Evolutionary conservation across 2,113 vertebrate species (phyloP).

Genomic region (Pteruthius melanotis): DNA sequence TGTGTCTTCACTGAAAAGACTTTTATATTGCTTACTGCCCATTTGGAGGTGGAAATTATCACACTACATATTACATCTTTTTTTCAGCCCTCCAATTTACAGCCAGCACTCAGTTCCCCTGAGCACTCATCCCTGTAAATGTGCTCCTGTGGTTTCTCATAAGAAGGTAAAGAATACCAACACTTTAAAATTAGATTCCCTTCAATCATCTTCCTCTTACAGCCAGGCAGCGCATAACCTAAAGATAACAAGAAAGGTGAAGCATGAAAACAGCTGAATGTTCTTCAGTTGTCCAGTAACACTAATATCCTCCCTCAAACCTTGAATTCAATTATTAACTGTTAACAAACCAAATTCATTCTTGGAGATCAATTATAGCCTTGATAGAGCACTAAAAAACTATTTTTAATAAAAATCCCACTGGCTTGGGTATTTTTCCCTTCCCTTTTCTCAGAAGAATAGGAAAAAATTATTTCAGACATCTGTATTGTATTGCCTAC

Average conservation of each 20-base stretch:
- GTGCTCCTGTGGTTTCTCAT: neutral
- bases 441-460: neutral
- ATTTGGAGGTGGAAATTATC: neutral
- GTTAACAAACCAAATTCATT: neutral
- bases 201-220: neutral
- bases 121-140: fast-evolving
- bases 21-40: neutral
- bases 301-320: neutral
- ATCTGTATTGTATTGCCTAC: neutral
- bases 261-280: neutral
- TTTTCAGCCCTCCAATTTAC: neutral
- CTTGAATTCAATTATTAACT: neutral
- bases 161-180: neutral
- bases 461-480: neutral
- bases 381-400: neutral
- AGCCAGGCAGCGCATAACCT: neutral
- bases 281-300: neutral
- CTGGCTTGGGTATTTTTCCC: neutral
- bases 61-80: neutral
- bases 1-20: neutral
- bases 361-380: neutral
- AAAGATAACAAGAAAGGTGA: neutral
- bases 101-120: neutral
- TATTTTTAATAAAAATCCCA: neutral
- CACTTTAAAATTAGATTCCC: neutral